Evolutionary conservation across 2,888 invertebrate species (phyloP), one percentile per base, ranked within the genome.

Genomic region (Orchesellides sinensis): DNA sequence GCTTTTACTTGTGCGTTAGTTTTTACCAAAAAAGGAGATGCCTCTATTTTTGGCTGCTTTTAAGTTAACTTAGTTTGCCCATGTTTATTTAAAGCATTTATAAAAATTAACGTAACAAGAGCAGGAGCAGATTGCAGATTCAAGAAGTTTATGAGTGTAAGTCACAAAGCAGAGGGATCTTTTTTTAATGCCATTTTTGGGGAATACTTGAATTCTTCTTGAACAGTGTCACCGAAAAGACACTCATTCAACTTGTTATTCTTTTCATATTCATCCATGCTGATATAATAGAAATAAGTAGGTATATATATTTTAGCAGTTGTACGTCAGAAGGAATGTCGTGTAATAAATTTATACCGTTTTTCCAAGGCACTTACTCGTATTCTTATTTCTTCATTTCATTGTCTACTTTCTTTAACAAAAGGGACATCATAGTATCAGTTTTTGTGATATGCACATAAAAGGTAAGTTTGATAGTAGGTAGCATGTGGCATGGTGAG

Each of bases 401-500:
- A n/a, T n/a, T 74, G 63, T 74, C 74, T 74, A 59, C 45, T 74
- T 52, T 65, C 65, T 10, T 27, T 32, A 73, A 49, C 73, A 73
- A 73, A 73, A 73, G 40, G 63, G 40, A 65, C 74, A 74, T 65
- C 40, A 35, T n/a, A 19, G 45, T 40, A 45, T 45, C 40, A 65
- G 45, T 23, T 45, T 23, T 6, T 52, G 17, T 52, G 52, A 21
- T 56, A 21, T 23, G 10, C 27, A 4, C 54, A 69, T 23, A 47
- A n/a, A 69, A 69, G 68, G 68, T 25, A 25, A 65, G 12, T 21
- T 40, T 45, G 40, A 45, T 45, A 45, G 68, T 66, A 27, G 27
- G 40, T 68, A 61, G 35, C 21, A 61, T 12, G 63, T 80, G 68
- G 47, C 75, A 66, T 77, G 72, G 29, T 19, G 77, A 83, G 83